Evolutionary conservation across 1,140 invertebrate genomes (phyloP), one percentile per base, ranked within the genome.

Genomic region (Penaeus indicus): DNA sequence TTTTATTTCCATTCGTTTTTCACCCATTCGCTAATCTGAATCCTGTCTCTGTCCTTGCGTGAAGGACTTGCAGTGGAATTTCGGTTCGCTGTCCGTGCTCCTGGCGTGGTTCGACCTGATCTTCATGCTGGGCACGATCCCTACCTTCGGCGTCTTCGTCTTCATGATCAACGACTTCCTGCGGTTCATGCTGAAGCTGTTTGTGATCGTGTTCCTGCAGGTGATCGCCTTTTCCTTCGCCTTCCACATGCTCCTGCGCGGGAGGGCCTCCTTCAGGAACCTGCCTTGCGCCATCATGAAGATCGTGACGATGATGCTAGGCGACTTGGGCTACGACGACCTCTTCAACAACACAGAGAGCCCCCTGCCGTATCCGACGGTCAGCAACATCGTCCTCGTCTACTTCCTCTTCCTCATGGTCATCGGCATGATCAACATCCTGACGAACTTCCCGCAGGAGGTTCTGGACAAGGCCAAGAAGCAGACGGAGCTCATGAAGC

Each of bases 401-500:
- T 75, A 38, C 42, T 75, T 75, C 25, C n/a, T 75, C 27, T 19
- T 27, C 27, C 27, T 75, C 42, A 75, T 75, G 18, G 72, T 27
- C 42, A 38, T 75, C 72, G 42, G 27, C 72, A 75, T 25, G n/a
- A 27, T 75, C 72, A 75, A 75, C 42, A 27, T 75, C 27, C 27
- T 75, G 27, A 75, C 27, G 21, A 75, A 75, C 42, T 75, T 75
- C 42, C 42, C 72, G 72, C 21, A 75, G 1, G 72, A 75, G 10
- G 72, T 19, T 27, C 25, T 75, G 72, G 72, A 75, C n/a, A 75
- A 75, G 72, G 72, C 72, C 5, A 75, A 75, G 72, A 75, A 75
- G 72, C 27, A 75, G 13, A 75, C 72, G 27, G 42, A 75, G 42
- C 25, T 75, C 5, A 32, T 75, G 42, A 75, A 27, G 18, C 8